Base-by-base conservation (phyloP, 2,888 invertebrate genomes). In the Theretra japonica region DNA sequence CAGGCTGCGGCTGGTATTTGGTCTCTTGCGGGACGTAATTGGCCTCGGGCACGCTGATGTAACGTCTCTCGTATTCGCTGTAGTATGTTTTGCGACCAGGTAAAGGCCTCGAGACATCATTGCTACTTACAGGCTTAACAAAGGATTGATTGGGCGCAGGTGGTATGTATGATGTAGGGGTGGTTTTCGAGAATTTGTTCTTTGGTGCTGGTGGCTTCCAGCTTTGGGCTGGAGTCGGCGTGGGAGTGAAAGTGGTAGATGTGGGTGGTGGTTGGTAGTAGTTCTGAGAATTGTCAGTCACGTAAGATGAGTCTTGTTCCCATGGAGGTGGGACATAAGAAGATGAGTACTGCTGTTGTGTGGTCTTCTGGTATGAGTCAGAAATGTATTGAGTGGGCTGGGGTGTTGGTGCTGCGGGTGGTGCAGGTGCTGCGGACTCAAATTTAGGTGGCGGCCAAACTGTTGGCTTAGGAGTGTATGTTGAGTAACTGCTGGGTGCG, bases 111-210 rank as follows among this genome's bases (percentile, higher is more conserved):
- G 90, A 88, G 58, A 86, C 85, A 70, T 91, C 91, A 4, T 79
- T 77, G 53, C 74, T 75, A 57, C 81, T 85, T 1, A 86, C 90
- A 6, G 90, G 80, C 71, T 86, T 91, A 0, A 94, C 94, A 73
- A 94, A 94, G 2, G 94, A 94, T 74, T 94, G 93, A 74, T 94
- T 94, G 1, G 94, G 94, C 71, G 94, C 93, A 56, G 94, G 94
- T 33, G 94, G 94, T 78, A 93, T 89, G 73, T 93, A 94, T 15
- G 94, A 81, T 56, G 88, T 91, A 17, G 93, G 90, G 70, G 86
- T 79, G n/a, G 88, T 84, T 77, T 93, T 94, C 0, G 88, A 77
- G 74, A 86, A 92, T 77, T 93, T 94, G 53, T 79, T 79, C 17
- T 83, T 73, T 6, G 88, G 82, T 41, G 86, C 83, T 57, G 87